A percentile compares a stretch with the other conserved stretches of the same genome.
Conservation (phyloP, 2,113 vertebrate species). For the Chionomys nivalis region DNA sequence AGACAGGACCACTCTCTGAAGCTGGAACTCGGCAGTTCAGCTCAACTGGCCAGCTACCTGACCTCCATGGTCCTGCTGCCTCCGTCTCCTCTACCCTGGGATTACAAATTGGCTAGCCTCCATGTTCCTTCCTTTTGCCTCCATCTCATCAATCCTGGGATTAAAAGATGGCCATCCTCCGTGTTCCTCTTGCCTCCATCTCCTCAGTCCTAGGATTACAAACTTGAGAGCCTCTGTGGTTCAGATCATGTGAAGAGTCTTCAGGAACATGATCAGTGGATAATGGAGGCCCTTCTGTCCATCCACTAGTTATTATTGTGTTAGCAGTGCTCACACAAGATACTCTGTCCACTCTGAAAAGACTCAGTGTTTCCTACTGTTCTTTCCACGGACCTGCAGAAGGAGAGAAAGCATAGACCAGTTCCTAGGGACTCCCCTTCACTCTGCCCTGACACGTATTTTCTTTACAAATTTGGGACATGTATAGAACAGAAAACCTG, state of each 20-base stretch:
- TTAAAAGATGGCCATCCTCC: background rate
- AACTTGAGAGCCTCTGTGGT: too few species aligned
- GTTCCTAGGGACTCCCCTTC: background rate
- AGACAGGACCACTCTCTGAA: background rate
- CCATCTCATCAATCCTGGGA: background rate
- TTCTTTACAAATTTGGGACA: background rate
- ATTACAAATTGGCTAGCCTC: background rate
- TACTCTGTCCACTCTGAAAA: background rate
- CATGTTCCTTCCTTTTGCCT: too few species aligned
- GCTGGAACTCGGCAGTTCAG: background rate
- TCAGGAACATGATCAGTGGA: background rate
- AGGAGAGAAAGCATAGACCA: background rate
- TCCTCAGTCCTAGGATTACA: background rate
- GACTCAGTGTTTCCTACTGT: background rate
- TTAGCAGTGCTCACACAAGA: background rate
- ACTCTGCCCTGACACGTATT: background rate
- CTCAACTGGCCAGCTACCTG: too few species aligned
- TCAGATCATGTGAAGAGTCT: background rate
- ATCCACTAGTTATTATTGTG: background rate
- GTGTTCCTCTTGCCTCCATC: background rate
- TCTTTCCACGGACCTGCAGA: background rate
- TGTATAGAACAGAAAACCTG: background rate
- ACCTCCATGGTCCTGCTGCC: background rate
- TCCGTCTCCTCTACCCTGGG: background rate
- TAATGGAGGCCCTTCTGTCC: background rate